A percentile compares a stretch with the other conserved stretches of the same genome.
Evolutionary conservation across 2,797 vertebrate species (phyloP).

Genomic region (Coranthus polyacanthus): DNA sequence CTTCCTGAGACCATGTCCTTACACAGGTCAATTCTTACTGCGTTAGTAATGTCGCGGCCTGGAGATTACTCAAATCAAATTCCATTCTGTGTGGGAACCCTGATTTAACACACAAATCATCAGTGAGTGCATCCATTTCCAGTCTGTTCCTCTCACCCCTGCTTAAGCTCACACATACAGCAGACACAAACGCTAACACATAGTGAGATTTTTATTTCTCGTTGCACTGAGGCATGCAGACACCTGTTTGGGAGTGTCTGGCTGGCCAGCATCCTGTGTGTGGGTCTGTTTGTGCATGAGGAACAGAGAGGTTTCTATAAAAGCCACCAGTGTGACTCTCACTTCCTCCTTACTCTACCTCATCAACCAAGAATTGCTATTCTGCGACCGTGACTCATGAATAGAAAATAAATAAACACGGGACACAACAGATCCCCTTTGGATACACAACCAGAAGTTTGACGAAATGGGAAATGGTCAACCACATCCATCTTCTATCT

Average conservation of each 20-base stretch:
- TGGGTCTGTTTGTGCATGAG: slow-evolving; percentile 40
- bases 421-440: not conserved
- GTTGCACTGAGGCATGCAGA: slow-evolving; percentile 28
- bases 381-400: not conserved
- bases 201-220: not conserved
- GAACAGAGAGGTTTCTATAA: slow-evolving; percentile 39
- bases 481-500: slow-evolving; percentile 13
- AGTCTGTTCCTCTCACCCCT: slow-evolving; percentile 9
- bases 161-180: not conserved
- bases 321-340: slow-evolving; percentile 43
- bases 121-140: too few species aligned
- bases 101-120: too few species aligned
- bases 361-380: slow-evolving; percentile 23
- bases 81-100: too few species aligned
- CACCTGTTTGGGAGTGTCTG: slow-evolving; percentile 59
- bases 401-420: slow-evolving; percentile 22
- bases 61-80: too few species aligned
- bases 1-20: too few species aligned
- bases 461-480: slow-evolving; percentile 36
- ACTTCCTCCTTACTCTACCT: slow-evolving; percentile 50
- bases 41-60: too few species aligned
- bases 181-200: not conserved
- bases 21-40: too few species aligned
- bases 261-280: slow-evolving; percentile 43
- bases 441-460: slow-evolving; percentile 19